phyloP scores from a whole-genome alignment of 2,888 invertebrate species.

The Galeruca laticollis region DNA sequence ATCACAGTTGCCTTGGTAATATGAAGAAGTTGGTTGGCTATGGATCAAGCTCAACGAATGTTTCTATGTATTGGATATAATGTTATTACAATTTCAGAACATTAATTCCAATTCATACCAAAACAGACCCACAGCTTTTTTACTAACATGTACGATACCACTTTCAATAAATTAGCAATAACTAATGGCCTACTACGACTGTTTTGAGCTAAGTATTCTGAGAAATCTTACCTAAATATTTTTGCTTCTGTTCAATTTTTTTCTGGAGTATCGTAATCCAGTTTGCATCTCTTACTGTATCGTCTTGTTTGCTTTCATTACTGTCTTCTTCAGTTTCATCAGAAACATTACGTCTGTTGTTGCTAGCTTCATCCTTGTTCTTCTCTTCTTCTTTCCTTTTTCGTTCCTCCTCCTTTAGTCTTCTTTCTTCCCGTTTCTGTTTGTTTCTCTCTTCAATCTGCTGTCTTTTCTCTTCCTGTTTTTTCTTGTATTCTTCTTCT shows the following conservation, averaged over 20 bases:
- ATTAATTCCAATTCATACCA: no score
- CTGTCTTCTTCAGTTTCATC: neutral
- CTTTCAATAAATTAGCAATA: no score
- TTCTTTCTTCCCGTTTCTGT: slow-evolving; percentile 2
- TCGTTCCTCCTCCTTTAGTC: slow-evolving; percentile 6
- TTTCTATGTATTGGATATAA: no score
- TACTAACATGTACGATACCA: no score
- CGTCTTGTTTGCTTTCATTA: neutral
- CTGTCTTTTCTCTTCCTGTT: neutral
- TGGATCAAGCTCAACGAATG: no score
- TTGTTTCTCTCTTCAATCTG: neutral
- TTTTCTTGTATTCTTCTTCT: neutral
- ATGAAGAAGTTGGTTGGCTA: no score
- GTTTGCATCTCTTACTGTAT: neutral
- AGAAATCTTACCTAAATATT: slow-evolving; percentile 24
- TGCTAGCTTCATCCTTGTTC: neutral
- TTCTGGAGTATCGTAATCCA: slow-evolving; percentile 18
- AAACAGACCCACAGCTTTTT: no score
- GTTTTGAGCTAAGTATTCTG: neutral
- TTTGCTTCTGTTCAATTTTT: slow-evolving; percentile 17
- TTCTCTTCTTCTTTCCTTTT: neutral
- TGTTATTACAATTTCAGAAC: no score
- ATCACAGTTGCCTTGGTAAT: no score
- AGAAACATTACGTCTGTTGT: neutral
- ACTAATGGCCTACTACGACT: neutral